These are phyloP conservation scores for Cecropterus lyciades DNA, from an alignment of 1,140 invertebrate genomes.

Conservation along the genomic window DNA sequence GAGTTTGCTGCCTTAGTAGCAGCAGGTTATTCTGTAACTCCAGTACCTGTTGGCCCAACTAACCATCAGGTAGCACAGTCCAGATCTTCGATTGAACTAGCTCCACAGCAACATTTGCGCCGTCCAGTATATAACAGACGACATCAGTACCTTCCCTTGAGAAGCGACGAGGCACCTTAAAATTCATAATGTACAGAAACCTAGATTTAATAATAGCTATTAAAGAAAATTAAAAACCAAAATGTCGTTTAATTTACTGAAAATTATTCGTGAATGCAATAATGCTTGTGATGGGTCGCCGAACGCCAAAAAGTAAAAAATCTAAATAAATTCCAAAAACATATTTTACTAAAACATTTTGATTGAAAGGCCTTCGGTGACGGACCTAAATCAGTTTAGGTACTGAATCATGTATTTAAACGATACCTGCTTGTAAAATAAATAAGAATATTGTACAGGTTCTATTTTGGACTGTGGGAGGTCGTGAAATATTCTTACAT, in stretches of 20 bases:
- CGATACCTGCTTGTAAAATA: no score
- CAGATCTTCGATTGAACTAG: constrained; percentile 58
- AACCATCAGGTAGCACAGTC: constrained; percentile 63
- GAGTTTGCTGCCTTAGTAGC: constrained; percentile 80
- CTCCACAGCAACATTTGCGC: constrained; percentile 43
- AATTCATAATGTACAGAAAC: constrained; percentile 59
- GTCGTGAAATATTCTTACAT: no score
- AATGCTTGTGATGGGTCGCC: no score
- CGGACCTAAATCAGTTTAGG: no score
- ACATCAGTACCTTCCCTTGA: constrained; percentile 69
- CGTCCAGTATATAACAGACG: constrained; percentile 56
- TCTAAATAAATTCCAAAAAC: no score
- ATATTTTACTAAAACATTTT: no score
- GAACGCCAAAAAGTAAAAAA: no score
- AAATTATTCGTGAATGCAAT: no score
- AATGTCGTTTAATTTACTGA: not conserved
- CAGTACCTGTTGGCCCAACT: constrained; percentile 73
- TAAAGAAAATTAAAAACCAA: constrained; percentile 53
- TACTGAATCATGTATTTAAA: no score
- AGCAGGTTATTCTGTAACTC: constrained; percentile 81
- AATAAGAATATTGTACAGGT: no score
- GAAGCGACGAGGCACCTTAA: constrained; percentile 76
- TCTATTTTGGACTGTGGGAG: no score
- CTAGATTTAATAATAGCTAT: constrained; percentile 60
- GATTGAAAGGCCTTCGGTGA: no score